Percentiles rank a stretch among this genome's conserved stretches.
These are phyloP conservation scores for Cyprinus carpio DNA, from an alignment of 2,113 vertebrate genomes.

Conservation along the genomic window DNA sequence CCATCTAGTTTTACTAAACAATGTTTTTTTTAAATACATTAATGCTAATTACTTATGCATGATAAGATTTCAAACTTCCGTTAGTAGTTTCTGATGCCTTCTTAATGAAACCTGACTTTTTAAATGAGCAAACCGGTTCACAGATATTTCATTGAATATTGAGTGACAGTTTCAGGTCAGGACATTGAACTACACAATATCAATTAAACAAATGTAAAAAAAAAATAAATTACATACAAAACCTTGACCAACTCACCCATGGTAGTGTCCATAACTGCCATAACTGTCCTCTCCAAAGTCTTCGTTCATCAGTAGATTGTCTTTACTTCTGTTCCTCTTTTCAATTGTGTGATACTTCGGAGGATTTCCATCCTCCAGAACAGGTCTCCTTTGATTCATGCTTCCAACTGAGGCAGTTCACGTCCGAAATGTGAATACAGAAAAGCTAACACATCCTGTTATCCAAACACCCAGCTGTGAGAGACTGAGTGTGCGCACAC, in stretches of 20 bases:
- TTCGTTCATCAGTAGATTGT: conserved; percentile 69
- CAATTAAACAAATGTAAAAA: not conserved
- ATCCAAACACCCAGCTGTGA: conserved; percentile 55
- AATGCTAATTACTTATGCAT: not conserved
- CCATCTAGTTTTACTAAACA: too few relatives aligned
- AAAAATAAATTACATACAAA: not conserved
- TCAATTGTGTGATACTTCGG: conserved; percentile 49
- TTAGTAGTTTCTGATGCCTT: not conserved
- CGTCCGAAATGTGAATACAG: not conserved
- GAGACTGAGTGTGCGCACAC: conserved; percentile 39
- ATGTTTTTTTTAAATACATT: not conserved
- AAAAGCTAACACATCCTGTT: conserved; percentile 30
- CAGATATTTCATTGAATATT: not conserved
- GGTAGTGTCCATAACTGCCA: conserved; percentile 65
- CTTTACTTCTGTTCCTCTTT: conserved; percentile 65
- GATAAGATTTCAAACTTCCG: not conserved
- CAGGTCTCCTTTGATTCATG: conserved; percentile 70
- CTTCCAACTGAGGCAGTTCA: conserved; percentile 48
- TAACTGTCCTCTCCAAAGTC: conserved; percentile 72
- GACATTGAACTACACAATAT: not conserved
- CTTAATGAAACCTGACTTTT: not conserved
- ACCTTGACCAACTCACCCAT: conserved; percentile 63
- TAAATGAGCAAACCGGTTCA: not conserved
- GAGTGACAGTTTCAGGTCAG: not conserved
- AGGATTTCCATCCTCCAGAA: conserved; percentile 47